phyloP scores from a whole-genome alignment of 2,113 vertebrate species.

The Atrichornis clamosus region DNA sequence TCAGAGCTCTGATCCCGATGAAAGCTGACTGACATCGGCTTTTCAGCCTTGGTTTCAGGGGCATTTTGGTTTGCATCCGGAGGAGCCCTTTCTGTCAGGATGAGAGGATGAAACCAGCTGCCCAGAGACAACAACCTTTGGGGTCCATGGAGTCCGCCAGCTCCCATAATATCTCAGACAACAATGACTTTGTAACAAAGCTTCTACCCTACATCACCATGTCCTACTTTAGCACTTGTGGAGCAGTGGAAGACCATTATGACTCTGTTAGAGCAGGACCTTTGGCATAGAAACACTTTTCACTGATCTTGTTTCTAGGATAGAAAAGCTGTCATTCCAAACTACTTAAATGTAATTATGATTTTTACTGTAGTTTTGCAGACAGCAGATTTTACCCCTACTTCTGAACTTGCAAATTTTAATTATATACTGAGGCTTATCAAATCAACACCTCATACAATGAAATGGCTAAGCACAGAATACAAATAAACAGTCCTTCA shows the following conservation, averaged over 20 bases:
- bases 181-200: not conserved
- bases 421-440: not conserved
- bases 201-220: not conserved
- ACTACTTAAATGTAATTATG: not conserved
- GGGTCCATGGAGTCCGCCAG: not conserved
- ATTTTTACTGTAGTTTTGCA: not conserved
- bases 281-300: not conserved
- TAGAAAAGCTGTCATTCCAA: not conserved
- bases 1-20: not conserved
- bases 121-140: not conserved
- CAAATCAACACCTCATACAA: not conserved
- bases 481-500: not conserved
- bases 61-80: not conserved
- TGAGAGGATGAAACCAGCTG: not conserved
- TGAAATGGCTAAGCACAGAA: not conserved
- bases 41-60: not conserved
- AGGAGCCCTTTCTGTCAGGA: not conserved
- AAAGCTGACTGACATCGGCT: not conserved
- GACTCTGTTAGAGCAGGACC: not conserved
- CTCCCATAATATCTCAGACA: not conserved
- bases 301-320: not conserved
- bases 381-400: not conserved
- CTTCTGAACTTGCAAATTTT: not conserved
- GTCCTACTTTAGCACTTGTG: not conserved
- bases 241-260: not conserved